Evolutionary conservation across 1,140 invertebrate genomes (phyloP).

Genomic region (Hetaerina americana): DNA sequence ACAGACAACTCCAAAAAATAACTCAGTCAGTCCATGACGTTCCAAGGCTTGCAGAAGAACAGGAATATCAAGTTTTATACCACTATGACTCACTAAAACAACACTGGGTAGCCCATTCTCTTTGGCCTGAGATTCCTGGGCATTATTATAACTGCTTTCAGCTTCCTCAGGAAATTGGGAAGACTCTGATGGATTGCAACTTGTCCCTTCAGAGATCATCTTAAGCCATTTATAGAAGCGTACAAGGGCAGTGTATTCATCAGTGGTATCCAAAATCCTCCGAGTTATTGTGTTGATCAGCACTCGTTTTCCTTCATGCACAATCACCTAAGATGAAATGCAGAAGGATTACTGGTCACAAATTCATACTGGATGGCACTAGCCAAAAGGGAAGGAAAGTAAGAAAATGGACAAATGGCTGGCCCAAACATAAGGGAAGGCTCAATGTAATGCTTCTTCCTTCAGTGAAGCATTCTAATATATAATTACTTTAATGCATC

Average conservation of each 20-base stretch:
- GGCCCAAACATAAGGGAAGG: too few relatives aligned
- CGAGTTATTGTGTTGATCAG: conserved; percentile 3
- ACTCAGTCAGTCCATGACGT: background rate
- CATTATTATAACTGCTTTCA: background rate
- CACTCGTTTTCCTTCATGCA: background rate
- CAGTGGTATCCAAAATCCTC: background rate
- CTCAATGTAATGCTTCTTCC: too few relatives aligned
- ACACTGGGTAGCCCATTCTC: background rate
- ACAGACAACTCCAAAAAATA: conserved; percentile 3
- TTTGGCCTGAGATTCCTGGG: background rate
- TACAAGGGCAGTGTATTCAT: background rate
- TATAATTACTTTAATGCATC: too few relatives aligned
- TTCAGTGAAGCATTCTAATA: too few relatives aligned
- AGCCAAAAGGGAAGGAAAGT: too few relatives aligned
- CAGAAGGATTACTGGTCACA: background rate
- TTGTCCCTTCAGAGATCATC: background rate
- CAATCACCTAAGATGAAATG: background rate
- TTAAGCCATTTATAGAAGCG: conserved; percentile 2
- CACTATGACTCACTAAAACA: conserved; percentile 2
- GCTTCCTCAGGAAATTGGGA: too few relatives aligned
- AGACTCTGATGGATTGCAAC: background rate
- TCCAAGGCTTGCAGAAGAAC: conserved; percentile 3
- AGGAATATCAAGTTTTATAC: conserved; percentile 8
- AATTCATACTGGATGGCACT: too few relatives aligned
- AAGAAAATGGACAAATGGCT: too few relatives aligned